These are phyloP conservation scores for Acanthoscelides obtectus DNA, from an alignment of 2,888 invertebrate species.

Conservation along the genomic window DNA sequence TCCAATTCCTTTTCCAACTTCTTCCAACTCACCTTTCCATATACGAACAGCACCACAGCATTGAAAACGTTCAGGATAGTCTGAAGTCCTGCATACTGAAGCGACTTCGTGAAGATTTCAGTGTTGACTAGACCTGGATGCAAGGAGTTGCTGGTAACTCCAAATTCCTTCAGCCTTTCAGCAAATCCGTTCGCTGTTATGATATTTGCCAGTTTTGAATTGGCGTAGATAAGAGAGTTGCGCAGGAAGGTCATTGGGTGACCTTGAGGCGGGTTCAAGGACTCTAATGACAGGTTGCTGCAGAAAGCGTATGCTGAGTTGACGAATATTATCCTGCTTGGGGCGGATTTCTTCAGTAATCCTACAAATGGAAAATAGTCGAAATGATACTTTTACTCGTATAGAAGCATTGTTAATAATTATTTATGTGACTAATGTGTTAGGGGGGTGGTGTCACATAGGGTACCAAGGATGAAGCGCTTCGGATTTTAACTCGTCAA, in stretches of 20 bases:
- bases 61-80: slow-evolving; percentile 24
- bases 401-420: no score
- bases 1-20: no score
- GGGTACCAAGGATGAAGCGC: no score
- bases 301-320: slow-evolving; percentile 35
- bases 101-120: slow-evolving; percentile 29
- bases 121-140: slow-evolving; percentile 43
- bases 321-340: slow-evolving; percentile 41
- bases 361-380: slow-evolving; percentile 26
- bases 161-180: slow-evolving; percentile 33
- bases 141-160: slow-evolving; percentile 40
- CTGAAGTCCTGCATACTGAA: slow-evolving; percentile 24
- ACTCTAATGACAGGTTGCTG: slow-evolving; percentile 32
- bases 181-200: slow-evolving; percentile 41
- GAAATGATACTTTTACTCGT: neutral
- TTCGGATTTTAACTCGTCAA: no score
- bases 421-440: no score
- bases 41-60: slow-evolving; percentile 27
- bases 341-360: slow-evolving; percentile 40
- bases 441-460: no score
- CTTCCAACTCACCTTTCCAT: slow-evolving; percentile 35
- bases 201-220: slow-evolving; percentile 42
- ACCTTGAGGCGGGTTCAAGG: slow-evolving; percentile 32
- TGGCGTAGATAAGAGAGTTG: slow-evolving; percentile 34
- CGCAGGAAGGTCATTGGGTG: slow-evolving; percentile 28